These are phyloP conservation scores for Pteronotus mesoamericanus DNA, from an alignment of 2,797 vertebrate genomes.

Conservation along the genomic window DNA sequence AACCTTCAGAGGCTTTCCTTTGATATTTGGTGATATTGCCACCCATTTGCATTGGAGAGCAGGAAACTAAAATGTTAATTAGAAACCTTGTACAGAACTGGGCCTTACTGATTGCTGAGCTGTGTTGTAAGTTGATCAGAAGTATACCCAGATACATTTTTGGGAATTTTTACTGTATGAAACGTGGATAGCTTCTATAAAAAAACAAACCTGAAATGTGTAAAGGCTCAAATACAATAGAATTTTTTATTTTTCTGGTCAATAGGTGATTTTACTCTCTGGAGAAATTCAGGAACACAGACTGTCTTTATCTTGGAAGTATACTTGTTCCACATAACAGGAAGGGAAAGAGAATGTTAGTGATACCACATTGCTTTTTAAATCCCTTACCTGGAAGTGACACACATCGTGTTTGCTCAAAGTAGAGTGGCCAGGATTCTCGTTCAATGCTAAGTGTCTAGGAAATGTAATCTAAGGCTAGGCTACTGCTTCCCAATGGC, in stretches of 20 bases:
- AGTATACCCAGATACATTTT: not conserved
- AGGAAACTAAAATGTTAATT: not conserved
- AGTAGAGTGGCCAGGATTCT: not conserved
- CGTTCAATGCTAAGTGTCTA: not conserved
- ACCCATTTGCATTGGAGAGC: not conserved
- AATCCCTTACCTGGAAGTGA: not conserved
- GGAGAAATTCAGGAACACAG: not conserved
- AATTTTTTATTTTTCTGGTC: not conserved
- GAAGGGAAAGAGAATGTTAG: not conserved
- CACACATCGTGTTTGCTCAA: not conserved
- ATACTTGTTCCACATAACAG: not conserved
- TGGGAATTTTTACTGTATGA: not conserved
- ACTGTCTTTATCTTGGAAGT: not conserved
- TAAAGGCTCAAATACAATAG: not conserved
- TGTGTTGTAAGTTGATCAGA: not conserved
- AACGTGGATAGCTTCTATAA: not conserved
- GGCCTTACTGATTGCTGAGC: not conserved
- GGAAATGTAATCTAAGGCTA: not conserved
- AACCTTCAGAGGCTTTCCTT: not conserved
- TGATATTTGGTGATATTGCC: not conserved
- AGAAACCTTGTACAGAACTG: not conserved
- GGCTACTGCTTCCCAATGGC: not conserved
- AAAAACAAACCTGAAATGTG: not conserved
- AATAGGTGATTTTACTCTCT: not conserved
- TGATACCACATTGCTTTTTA: not conserved